A percentile compares a stretch with the other conserved stretches of the same genome.
Conservation (phyloP, 2,113 vertebrate genomes). For the Phasianus colchicus region DNA sequence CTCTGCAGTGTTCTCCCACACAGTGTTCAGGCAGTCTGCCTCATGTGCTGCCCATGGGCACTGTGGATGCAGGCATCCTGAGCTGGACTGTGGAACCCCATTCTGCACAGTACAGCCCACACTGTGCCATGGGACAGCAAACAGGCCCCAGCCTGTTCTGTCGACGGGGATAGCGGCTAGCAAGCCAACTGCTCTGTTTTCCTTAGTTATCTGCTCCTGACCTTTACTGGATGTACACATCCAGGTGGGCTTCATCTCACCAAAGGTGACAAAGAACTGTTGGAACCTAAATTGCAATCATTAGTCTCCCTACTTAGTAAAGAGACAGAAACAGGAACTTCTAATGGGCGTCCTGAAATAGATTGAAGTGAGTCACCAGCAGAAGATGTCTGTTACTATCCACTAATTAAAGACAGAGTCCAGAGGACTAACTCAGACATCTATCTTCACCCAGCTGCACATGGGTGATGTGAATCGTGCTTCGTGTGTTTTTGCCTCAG, state of each 20-base stretch:
- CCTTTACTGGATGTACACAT: background rate
- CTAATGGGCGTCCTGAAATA: conserved; percentile 48
- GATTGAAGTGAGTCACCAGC: conserved; percentile 42
- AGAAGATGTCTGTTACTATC: conserved; percentile 57
- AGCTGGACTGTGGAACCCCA: background rate
- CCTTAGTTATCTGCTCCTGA: fast-evolving
- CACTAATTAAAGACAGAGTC: conserved; percentile 4
- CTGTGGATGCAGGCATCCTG: background rate
- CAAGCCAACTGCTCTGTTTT: background rate
- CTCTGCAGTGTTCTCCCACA: fast-evolving
- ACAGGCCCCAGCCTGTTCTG: background rate
- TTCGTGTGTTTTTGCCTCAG: background rate
- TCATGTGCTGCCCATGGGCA: background rate
- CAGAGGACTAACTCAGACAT: conserved; percentile 2
- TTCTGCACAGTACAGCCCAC: background rate
- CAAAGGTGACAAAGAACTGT: background rate
- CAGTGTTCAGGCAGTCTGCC: background rate
- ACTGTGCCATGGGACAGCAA: fast-evolving
- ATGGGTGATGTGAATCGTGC: background rate
- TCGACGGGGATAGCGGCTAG: background rate
- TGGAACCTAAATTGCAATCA: background rate
- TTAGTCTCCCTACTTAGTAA: background rate
- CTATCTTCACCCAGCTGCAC: conserved; percentile 22
- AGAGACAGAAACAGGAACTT: conserved; percentile 40
- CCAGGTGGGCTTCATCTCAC: background rate